Percentiles rank a stretch among this genome's conserved stretches.
Evolutionary conservation across 2,113 vertebrate genomes (phyloP).

Genomic region (Clarias gariepinus): DNA sequence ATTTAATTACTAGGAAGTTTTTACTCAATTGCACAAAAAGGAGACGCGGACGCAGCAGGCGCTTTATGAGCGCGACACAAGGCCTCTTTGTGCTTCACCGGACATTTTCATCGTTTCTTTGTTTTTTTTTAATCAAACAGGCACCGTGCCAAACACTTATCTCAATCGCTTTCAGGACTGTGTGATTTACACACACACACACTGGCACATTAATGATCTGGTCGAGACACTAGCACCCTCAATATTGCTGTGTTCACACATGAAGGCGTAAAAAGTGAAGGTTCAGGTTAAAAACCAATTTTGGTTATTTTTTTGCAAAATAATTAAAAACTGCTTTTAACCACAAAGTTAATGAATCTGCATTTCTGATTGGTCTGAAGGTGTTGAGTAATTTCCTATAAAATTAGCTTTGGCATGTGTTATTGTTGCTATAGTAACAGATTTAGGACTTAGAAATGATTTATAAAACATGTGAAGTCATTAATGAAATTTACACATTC

Average conservation of each 20-base stretch:
- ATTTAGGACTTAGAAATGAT: not conserved
- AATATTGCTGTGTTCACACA: slow-evolving; percentile 1
- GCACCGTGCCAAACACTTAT: slow-evolving; percentile 39
- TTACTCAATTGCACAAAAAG: slow-evolving; percentile 37
- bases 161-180: slow-evolving; percentile 32
- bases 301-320: not conserved
- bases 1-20: slow-evolving; percentile 45
- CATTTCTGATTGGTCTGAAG: not conserved
- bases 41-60: slow-evolving; percentile 17
- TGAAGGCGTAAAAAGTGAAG: not conserved
- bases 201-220: slow-evolving; percentile 45
- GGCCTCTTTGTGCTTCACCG: slow-evolving; percentile 1
- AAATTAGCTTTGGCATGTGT: not conserved
- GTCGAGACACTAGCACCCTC: slow-evolving; percentile 21
- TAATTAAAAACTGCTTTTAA: not conserved
- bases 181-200: slow-evolving; percentile 38
- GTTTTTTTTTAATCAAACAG: slow-evolving; percentile 47
- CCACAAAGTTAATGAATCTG: not conserved
- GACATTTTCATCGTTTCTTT: slow-evolving; percentile 5
- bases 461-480: not conserved
- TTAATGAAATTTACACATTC: not conserved
- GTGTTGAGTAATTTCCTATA: not conserved
- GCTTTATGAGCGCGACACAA: slow-evolving; percentile 39
- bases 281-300: not conserved
- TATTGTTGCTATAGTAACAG: not conserved